Conservation (phyloP, 2,797 vertebrate genomes). For the Paguma larvata region DNA sequence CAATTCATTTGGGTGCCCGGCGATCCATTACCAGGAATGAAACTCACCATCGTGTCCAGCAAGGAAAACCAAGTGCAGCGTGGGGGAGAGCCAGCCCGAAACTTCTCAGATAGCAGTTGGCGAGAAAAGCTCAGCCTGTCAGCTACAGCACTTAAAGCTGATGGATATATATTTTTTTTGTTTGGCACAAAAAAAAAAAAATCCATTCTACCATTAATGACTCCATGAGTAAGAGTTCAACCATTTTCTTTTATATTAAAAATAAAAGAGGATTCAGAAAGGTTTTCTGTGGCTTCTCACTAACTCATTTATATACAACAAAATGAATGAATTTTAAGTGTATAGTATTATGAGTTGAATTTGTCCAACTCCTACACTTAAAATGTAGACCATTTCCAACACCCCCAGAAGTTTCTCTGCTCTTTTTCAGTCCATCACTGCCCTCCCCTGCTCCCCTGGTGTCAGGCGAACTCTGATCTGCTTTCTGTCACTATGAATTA, state of each 20-base stretch:
- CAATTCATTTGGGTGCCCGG: background rate
- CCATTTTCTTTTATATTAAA: slow-evolving; percentile 77
- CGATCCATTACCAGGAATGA: background rate
- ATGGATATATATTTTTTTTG: slow-evolving; percentile 71
- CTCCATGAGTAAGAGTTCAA: slow-evolving; percentile 80
- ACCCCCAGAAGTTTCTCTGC: background rate
- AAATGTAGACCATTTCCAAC: background rate
- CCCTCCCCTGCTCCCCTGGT: too few species aligned
- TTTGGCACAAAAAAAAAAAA: background rate
- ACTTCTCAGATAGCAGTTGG: slow-evolving; percentile 76
- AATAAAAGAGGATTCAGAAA: slow-evolving; percentile 78
- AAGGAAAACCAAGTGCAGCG: slow-evolving; percentile 43
- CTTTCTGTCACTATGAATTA: slow-evolving; percentile 51
- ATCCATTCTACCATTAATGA: slow-evolving; percentile 68
- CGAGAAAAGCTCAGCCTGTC: slow-evolving; percentile 69
- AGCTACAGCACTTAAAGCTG: slow-evolving; percentile 76
- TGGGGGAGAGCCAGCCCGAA: slow-evolving; percentile 36
- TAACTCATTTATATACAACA: background rate
- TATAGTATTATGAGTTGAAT: background rate
- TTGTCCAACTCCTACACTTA: background rate
- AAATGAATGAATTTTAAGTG: background rate
- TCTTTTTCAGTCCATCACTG: background rate
- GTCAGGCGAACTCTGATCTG: slow-evolving; percentile 7
- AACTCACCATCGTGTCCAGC: background rate
- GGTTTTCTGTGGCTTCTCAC: slow-evolving; percentile 38